Percentiles rank a stretch among this genome's conserved stretches.
phyloP scores from a whole-genome alignment of 2,888 invertebrate species.

The Drosophila emarginata region DNA sequence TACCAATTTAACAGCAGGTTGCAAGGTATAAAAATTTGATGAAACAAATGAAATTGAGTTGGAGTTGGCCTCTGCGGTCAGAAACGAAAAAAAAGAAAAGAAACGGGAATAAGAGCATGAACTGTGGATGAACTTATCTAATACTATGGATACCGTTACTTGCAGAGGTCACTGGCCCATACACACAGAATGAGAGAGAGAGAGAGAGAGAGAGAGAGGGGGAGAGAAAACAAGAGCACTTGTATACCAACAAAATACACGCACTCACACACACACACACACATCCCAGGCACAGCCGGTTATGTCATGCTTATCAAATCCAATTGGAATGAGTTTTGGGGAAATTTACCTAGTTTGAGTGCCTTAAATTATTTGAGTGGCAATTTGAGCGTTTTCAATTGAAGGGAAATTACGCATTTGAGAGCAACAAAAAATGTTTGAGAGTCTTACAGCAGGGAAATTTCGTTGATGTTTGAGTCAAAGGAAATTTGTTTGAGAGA shows the following conservation, averaged over 20 bases:
- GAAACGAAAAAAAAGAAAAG: constrained; percentile 16
- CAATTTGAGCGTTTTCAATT: constrained; percentile 33
- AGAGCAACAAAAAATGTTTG: constrained; percentile 18
- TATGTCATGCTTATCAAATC: constrained; percentile 62
- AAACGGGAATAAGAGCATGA: constrained; percentile 36
- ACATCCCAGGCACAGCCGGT: constrained; percentile 43
- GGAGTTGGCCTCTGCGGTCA: not conserved
- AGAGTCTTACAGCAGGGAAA: not conserved
- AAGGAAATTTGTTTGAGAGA: constrained; percentile 26
- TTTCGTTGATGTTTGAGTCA: constrained; percentile 20
- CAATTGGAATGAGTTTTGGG: constrained; percentile 43
- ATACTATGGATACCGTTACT: constrained; percentile 79
- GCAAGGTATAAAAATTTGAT: constrained; percentile 3
- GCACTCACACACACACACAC: constrained; percentile 22
- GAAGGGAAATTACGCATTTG: constrained; percentile 4
- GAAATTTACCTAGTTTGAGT: constrained; percentile 49
- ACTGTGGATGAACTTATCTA: constrained; percentile 63
- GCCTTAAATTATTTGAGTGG: constrained; percentile 53
- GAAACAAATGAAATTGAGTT: constrained; percentile 23
- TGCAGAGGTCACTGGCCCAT: constrained; percentile 72
- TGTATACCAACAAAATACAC: constrained; percentile 42
- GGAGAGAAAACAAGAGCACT: constrained; percentile 50
- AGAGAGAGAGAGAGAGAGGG: constrained; percentile 13
- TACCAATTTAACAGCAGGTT: not conserved
- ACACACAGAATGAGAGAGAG: constrained; percentile 21